Evolutionary conservation across 1,140 invertebrate genomes (phyloP).

Genomic region (Drosophila biarmipes): DNA sequence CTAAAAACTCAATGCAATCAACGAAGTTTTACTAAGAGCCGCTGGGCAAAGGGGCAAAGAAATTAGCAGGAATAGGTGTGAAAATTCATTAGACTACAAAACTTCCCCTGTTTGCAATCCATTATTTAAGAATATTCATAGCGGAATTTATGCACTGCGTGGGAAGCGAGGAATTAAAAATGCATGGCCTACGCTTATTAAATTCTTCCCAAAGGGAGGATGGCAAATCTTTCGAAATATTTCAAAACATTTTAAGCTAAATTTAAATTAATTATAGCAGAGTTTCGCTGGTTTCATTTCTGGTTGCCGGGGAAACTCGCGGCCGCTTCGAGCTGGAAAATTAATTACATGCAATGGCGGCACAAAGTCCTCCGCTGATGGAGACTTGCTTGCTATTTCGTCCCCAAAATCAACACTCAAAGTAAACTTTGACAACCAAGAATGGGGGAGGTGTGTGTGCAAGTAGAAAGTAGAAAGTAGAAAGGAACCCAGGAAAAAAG

Average conservation of each 20-base stretch:
- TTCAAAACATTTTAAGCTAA: slow-evolving; percentile 64
- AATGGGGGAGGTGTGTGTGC: slow-evolving; percentile 8
- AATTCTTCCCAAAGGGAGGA: neutral
- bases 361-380: slow-evolving; percentile 40
- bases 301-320: slow-evolving; percentile 21
- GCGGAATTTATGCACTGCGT: neutral
- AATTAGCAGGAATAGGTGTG: too few relatives aligned
- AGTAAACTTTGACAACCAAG: slow-evolving; percentile 55
- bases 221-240: slow-evolving; percentile 32
- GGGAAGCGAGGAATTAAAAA: slow-evolving; percentile 12
- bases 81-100: too few relatives aligned
- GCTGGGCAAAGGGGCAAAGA: too few relatives aligned
- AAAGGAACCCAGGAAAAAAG: slow-evolving; percentile 8
- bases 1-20: too few relatives aligned
- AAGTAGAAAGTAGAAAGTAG: neutral
- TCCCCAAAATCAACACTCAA: slow-evolving; percentile 63
- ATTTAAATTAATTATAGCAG: slow-evolving; percentile 70
- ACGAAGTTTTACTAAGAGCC: too few relatives aligned
- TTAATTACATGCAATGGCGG: slow-evolving; percentile 71
- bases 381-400: slow-evolving; percentile 34
- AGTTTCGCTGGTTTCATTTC: slow-evolving; percentile 9
- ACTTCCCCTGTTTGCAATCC: neutral
- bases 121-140: slow-evolving; percentile 22
- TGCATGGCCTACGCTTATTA: slow-evolving; percentile 26
- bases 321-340: slow-evolving; percentile 49